Evolutionary conservation across 2,113 vertebrate genomes (phyloP).

Genomic region (Periophthalmodon schlosseri): DNA sequence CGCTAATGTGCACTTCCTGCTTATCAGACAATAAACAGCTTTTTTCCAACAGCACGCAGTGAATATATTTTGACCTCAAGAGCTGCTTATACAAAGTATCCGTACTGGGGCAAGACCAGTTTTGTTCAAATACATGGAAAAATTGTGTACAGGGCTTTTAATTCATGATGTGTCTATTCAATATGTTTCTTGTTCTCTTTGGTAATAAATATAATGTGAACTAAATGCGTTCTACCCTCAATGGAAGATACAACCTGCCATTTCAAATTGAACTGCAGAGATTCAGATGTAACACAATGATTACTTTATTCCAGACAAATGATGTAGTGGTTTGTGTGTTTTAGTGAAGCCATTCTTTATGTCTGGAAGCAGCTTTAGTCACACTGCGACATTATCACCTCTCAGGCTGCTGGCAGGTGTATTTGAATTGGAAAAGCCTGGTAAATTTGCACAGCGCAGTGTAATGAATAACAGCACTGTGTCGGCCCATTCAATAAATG

Average conservation of each 20-base stretch:
- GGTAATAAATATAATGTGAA: not conserved
- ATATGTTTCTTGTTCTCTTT: not conserved
- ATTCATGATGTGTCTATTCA: not conserved
- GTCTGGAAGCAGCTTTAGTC: conserved; percentile 4
- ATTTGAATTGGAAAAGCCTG: conserved; percentile 12
- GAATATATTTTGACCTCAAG: no score
- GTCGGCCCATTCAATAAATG: conserved; percentile 8
- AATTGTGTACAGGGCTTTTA: no score
- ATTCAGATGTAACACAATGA: conserved; percentile 4
- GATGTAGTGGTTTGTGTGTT: not conserved
- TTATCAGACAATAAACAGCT: no score
- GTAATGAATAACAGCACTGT: conserved; percentile 11
- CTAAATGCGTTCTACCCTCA: not conserved
- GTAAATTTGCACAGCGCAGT: conserved; percentile 9
- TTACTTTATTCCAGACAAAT: not conserved
- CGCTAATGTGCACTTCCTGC: no score
- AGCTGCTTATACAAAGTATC: no score
- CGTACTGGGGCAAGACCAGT: no score
- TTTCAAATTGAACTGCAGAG: not conserved
- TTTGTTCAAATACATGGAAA: no score
- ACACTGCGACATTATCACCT: not conserved
- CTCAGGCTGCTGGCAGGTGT: conserved; percentile 6
- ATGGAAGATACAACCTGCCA: not conserved
- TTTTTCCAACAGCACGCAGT: no score
- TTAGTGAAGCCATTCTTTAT: conserved; percentile 4